These are phyloP conservation scores for Meloidogyne hapla DNA, from an alignment of 1,140 invertebrate species.

Conservation along the genomic window DNA sequence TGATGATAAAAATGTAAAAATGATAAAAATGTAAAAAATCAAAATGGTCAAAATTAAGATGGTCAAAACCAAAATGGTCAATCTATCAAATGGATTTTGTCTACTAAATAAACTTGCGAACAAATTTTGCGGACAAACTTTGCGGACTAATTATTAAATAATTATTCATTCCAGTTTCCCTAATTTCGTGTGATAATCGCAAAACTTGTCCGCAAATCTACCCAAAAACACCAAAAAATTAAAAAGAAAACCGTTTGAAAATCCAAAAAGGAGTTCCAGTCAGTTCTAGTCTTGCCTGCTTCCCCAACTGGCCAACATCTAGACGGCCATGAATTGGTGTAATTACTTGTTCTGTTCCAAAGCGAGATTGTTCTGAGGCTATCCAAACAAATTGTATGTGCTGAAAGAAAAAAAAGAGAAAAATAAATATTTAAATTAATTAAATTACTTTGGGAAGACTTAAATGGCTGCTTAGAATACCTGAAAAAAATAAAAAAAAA, in stretches of 20 bases:
- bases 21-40: constrained; percentile 17
- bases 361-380: constrained; percentile 44
- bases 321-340: constrained; percentile 46
- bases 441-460: not conserved
- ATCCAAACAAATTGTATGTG: constrained; percentile 46
- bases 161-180: too few species aligned
- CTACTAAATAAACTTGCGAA: not conserved
- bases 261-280: constrained; percentile 52
- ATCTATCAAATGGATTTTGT: constrained; percentile 11
- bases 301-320: constrained; percentile 34
- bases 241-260: constrained; percentile 49
- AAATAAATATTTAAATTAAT: not conserved
- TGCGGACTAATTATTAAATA: not conserved
- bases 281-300: constrained; percentile 47
- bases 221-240: not conserved
- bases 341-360: constrained; percentile 28
- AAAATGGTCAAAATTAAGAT: too few species aligned
- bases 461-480: not conserved
- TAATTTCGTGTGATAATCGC: too few species aligned
- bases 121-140: not conserved
- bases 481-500: not conserved
- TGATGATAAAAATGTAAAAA: too few species aligned
- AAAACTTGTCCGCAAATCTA: not conserved
- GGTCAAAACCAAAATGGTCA: too few species aligned
- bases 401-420: constrained; percentile 11